phyloP scores from a whole-genome alignment of 2,888 invertebrate genomes.

The Drosophila mimica region DNA sequence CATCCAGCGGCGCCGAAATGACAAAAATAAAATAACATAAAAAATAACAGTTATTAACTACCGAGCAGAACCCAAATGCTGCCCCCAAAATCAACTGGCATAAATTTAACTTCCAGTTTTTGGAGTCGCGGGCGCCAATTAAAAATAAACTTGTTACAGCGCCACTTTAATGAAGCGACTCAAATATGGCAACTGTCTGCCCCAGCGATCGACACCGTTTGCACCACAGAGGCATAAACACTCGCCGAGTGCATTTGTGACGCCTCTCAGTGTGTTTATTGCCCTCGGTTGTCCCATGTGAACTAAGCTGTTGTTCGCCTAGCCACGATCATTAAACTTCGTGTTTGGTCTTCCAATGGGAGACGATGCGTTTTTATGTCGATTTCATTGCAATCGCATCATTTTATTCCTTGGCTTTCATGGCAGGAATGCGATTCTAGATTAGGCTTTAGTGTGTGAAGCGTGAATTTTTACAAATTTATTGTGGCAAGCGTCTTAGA shows the following conservation, averaged over 20 bases:
- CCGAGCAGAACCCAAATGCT: slow-evolving; percentile 47
- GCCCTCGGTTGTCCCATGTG: slow-evolving; percentile 22
- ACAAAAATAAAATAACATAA: slow-evolving; percentile 80
- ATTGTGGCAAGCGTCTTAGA: not conserved
- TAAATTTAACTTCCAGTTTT: slow-evolving; percentile 55
- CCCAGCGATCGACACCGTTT: slow-evolving; percentile 4
- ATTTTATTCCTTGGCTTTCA: slow-evolving; percentile 13
- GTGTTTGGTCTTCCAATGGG: not conserved
- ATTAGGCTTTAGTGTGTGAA: not conserved
- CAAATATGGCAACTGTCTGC: slow-evolving; percentile 55
- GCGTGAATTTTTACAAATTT: not conserved
- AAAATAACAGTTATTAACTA: slow-evolving; percentile 79
- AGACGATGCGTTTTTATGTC: slow-evolving; percentile 10
- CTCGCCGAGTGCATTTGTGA: slow-evolving; percentile 46
- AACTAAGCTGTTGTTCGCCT: slow-evolving; percentile 29
- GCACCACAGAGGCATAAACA: slow-evolving; percentile 33
- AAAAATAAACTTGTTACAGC: slow-evolving; percentile 79
- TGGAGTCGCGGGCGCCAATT: slow-evolving; percentile 67
- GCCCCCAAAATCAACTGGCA: slow-evolving; percentile 40
- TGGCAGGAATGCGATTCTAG: not conserved
- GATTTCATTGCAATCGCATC: slow-evolving; percentile 20
- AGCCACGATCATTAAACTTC: slow-evolving; percentile 26
- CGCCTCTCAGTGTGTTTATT: slow-evolving; percentile 42
- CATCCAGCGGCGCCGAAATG: slow-evolving; percentile 78
- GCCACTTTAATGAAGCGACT: slow-evolving; percentile 78